Evolutionary conservation across 2,888 invertebrate species (phyloP), one percentile per base, ranked within the genome.

Genomic region (Drosophila pegasa): DNA sequence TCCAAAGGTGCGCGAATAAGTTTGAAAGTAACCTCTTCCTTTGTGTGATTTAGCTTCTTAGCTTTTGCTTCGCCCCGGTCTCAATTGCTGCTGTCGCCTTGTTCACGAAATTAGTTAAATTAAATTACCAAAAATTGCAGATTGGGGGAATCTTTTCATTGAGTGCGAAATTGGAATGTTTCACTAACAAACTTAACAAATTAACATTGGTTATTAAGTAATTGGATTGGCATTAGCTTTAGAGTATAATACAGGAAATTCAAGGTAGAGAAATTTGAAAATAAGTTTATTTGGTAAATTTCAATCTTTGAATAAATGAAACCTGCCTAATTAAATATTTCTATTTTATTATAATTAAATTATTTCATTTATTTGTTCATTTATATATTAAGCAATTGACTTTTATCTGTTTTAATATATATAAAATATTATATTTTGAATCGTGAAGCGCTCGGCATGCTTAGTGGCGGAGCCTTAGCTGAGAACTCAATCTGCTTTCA

Each of bases 1-100:
- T 56, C 47, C 45, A 47, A 70, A 79, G 71, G 83, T 86, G 71
- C 37, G 51, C 69, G 75, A 79, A 81, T 76, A 65, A 77, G 71
- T 78, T 68, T 35, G 35, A 20, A 51, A 27, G 33, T 9, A 14
- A 22, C 9, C 51, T 41, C 50, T 56, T 37, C n/a, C 2, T 20
- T 61, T 40, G 41, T 33, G 45, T 33, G 20, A 14, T 20, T 35
- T 35, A 35, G 22, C 14, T 50, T 10, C 4, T 41, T 22, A 14
- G 27, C 48, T 35, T 22, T 25, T 51, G 37, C 43, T 22, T 48
- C 47, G n/a, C 41, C 2, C 18, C 18, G 7, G 33, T 47, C 27
- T 16, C 41, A 35, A 48, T 33, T 59, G 20, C 43, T 50, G 59
- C 38, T 9, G 18, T 38, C 64, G 50, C 51, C 57, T 55, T 64